Conservation (phyloP, 2,113 vertebrate species). For the Oryzias celebensis region DNA sequence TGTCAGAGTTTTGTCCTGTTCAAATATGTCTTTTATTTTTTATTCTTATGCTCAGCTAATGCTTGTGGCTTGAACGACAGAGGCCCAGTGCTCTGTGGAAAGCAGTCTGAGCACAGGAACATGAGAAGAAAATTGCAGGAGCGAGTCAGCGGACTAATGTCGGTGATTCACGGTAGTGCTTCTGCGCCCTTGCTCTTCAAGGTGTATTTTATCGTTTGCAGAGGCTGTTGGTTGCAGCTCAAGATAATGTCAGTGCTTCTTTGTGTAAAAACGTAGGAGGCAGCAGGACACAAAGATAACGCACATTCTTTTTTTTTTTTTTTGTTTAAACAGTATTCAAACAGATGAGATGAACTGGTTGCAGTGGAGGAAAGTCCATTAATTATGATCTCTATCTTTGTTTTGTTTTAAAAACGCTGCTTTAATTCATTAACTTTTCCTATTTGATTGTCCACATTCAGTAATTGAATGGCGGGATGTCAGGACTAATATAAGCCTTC, state of each 20-base stretch:
- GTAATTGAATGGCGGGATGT: slow-evolving; percentile 57
- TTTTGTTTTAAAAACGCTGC: slow-evolving; percentile 30
- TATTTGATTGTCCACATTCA: slow-evolving; percentile 43
- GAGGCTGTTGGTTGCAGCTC: slow-evolving; percentile 45
- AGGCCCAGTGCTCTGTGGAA: slow-evolving; percentile 37
- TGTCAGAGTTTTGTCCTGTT: slow-evolving; percentile 11
- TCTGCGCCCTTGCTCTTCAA: slow-evolving; percentile 51
- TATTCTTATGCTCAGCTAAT: slow-evolving; percentile 4
- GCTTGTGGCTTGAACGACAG: slow-evolving; percentile 37
- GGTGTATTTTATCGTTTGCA: slow-evolving; percentile 59
- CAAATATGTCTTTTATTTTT: slow-evolving; percentile 3
- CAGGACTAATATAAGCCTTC: slow-evolving; percentile 29
- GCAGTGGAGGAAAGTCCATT: slow-evolving; percentile 20
- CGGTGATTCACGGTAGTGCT: slow-evolving; percentile 48
- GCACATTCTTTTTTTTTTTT: slow-evolving; percentile 28
- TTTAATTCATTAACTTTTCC: slow-evolving; percentile 36
- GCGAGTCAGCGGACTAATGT: slow-evolving; percentile 54
- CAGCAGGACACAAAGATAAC: slow-evolving; percentile 35
- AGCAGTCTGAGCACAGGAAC: slow-evolving; percentile 33
- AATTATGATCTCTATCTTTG: slow-evolving; percentile 56
- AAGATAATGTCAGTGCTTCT: slow-evolving; percentile 58
- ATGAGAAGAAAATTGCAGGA: slow-evolving; percentile 54
- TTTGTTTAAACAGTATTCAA: slow-evolving; percentile 26
- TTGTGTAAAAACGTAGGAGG: slow-evolving; percentile 43
- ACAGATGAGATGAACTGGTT: slow-evolving; percentile 11